Percentiles rank a stretch among this genome's conserved stretches.
Conservation (phyloP, 1,140 invertebrate genomes). For the Orchesella cincta region DNA sequence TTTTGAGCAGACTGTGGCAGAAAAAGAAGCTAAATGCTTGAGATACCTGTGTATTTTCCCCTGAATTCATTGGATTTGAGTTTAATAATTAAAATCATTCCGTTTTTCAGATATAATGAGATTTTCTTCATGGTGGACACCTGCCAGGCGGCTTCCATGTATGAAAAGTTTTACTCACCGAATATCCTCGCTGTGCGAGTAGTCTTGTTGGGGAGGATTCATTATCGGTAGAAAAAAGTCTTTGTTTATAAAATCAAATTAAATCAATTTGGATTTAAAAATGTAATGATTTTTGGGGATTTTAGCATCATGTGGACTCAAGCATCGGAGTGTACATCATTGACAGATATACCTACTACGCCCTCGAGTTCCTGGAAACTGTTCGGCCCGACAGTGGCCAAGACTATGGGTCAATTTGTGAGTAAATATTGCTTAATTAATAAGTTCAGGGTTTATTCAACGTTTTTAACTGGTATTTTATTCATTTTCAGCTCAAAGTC, state of each 20-base stretch:
- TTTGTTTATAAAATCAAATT: too few species aligned
- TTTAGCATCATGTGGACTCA: conserved; percentile 94
- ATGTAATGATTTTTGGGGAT: too few species aligned
- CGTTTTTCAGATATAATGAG: conserved; percentile 84
- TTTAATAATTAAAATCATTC: too few species aligned
- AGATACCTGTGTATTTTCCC: too few species aligned
- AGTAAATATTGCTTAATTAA: conserved; percentile 58
- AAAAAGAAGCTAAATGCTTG: conserved; percentile 80
- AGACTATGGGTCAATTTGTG: conserved; percentile 92
- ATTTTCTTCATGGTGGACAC: conserved; percentile 99
- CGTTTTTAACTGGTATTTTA: too few species aligned
- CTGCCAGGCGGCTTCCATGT: conserved; percentile 98
- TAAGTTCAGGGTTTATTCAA: conserved; percentile 1
- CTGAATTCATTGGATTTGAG: too few species aligned
- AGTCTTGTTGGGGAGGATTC: conserved; percentile 97
- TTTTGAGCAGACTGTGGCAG: conserved; percentile 99
- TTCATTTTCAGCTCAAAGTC: conserved; percentile 74
- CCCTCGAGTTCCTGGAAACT: conserved; percentile 92
- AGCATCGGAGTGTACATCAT: conserved; percentile 99
- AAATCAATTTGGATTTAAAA: too few species aligned
- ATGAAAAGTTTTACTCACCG: conserved; percentile 95
- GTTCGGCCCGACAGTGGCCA: conserved; percentile 83
- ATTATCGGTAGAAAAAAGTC: conserved; percentile 87
- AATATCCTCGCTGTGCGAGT: conserved; percentile 94
- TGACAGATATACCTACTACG: conserved; percentile 97